Base-by-base conservation (phyloP, 1,140 invertebrate species). In the Ooceraea biroi region DNA sequence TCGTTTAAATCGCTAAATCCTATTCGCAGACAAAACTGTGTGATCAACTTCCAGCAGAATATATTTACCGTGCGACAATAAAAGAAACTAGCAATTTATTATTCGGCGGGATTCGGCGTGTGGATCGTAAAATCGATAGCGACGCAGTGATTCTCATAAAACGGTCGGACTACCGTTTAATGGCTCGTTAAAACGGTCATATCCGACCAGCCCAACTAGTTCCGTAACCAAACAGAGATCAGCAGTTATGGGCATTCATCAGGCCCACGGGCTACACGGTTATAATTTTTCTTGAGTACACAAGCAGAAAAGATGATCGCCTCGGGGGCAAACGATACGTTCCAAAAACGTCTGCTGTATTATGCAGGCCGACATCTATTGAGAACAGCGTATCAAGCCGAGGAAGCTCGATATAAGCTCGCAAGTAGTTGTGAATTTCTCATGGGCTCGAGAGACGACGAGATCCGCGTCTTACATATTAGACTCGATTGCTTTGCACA, bases 131-230 rank as follows among this genome's bases (percentile, higher is more conserved):
- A 69, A 57, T 69, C 50, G 30, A 12, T 80, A 80, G 25, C 76
- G 8, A 3, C n/a, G 4, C 22, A 57, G 44, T 14, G 36, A 80
- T 80, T 72, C 63, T 72, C 52, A 46, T 60, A 58, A 84, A 87
- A 50, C 65, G 25, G 14, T 50, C 36, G 36, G 78, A 84, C 36
- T 69, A 66, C 41, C 68, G 82, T 88, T 88, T 88, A 88, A 87
- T 88, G 86, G 85, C 69, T 88, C 85, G 85, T 88, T 87, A 88
- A 88, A 77, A 88, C 61, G 74, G 44, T 19, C 44, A n/a, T 41
- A 48, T 55, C n/a, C 68, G 77, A 84, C 77, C 25, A 48, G 66
- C 63, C 8, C 46, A 48, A 65, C 74, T 80, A 58, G 60, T 80
- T 84, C 73, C 41, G 17, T 74, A 44, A 46, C 73, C 19, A 84